These are phyloP conservation scores for Labeo rohita DNA, from an alignment of 2,113 vertebrate genomes.

Conservation along the genomic window DNA sequence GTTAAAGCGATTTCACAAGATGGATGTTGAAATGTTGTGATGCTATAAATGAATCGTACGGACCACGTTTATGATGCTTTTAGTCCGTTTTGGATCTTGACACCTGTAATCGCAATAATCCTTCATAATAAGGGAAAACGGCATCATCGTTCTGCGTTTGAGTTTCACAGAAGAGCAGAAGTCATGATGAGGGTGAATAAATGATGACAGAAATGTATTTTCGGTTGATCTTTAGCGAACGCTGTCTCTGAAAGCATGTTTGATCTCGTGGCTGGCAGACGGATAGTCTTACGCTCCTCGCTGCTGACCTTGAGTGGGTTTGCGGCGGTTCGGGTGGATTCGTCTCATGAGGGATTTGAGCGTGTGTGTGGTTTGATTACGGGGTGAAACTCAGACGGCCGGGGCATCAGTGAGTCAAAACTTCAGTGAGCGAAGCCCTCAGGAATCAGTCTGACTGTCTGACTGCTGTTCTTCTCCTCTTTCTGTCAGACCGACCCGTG, in stretches of 20 bases:
- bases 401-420: constrained; percentile 37
- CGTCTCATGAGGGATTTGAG: constrained; percentile 59
- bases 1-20: background rate
- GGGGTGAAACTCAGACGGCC: constrained; percentile 34
- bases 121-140: too few relatives aligned
- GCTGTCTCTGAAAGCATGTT: background rate
- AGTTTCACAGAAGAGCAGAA: background rate
- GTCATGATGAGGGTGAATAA: background rate
- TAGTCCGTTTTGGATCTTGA: background rate
- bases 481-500: constrained; percentile 6
- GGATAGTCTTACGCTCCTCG: background rate
- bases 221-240: background rate
- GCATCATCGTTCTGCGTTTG: too few relatives aligned
- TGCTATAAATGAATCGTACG: background rate
- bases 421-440: constrained; percentile 5
- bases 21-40: background rate
- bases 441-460: background rate
- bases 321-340: constrained; percentile 48
- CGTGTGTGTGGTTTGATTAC: constrained; percentile 30
- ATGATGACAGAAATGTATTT: background rate
- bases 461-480: constrained; percentile 3
- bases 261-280: background rate
- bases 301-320: constrained; percentile 65
- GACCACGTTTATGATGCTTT: background rate
- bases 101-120: background rate